A percentile compares a stretch with the other conserved stretches of the same genome.
Evolutionary conservation across 2,888 invertebrate genomes (phyloP).

Genomic region (Empis livida): DNA sequence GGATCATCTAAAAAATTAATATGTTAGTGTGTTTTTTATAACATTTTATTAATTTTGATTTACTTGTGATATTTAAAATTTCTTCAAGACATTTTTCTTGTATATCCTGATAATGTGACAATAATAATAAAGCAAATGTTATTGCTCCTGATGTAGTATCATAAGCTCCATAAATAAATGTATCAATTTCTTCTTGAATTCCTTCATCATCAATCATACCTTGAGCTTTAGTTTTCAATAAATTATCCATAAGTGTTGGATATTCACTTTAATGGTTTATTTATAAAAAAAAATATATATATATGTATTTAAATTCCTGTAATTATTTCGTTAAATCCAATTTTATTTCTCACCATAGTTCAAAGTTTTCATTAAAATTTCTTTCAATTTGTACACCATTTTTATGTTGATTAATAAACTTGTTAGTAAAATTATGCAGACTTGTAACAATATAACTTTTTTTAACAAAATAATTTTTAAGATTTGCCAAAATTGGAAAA

Average conservation of each 20-base stretch:
- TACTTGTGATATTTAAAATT: conserved; percentile 12
- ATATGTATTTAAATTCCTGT: too few species aligned
- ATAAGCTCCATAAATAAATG: conserved; percentile 42
- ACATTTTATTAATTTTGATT: too few species aligned
- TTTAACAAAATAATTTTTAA: too few species aligned
- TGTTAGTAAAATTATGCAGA: neutral
- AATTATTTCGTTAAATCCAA: neutral
- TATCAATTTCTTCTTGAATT: conserved; percentile 54
- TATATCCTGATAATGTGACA: conserved; percentile 38
- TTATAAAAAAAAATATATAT: neutral
- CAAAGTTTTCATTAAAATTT: neutral
- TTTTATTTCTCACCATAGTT: neutral
- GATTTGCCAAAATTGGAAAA: too few species aligned
- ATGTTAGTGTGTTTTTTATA: too few species aligned
- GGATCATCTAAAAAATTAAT: conserved; percentile 9
- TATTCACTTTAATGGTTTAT: conserved; percentile 15
- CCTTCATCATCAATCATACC: conserved; percentile 30
- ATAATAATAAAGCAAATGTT: conserved; percentile 37
- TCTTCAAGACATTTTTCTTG: conserved; percentile 40
- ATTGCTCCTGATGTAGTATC: conserved; percentile 34
- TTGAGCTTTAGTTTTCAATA: conserved; percentile 20
- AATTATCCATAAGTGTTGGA: conserved; percentile 22
- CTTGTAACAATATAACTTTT: too few species aligned
- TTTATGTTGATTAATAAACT: neutral
- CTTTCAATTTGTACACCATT: neutral